A percentile compares a stretch with the other conserved stretches of the same genome.
Conservation (phyloP, 2,797 vertebrate species). For the Botia kubotai region DNA sequence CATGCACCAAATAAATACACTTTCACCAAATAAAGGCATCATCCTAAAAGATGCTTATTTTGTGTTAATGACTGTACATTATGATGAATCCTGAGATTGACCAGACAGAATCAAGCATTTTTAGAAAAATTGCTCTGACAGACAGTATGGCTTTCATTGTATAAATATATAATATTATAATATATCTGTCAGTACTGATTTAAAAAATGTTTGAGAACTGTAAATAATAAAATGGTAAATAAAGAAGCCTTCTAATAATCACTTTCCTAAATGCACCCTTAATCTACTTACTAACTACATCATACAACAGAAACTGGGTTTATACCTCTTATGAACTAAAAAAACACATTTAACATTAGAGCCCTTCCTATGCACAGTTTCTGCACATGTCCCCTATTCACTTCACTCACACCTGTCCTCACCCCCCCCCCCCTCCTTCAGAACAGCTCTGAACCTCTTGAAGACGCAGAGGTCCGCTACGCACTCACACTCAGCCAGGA, state of each 20-base stretch:
- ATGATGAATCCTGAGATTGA: too few species aligned
- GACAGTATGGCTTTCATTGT: too few species aligned
- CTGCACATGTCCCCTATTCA: constrained; percentile 40
- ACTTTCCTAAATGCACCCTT: constrained; percentile 12
- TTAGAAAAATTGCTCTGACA: too few species aligned
- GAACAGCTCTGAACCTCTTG: constrained; percentile 76
- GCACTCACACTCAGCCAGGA: constrained; percentile 93
- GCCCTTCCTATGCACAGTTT: constrained; percentile 46
- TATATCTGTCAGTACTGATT: not conserved
- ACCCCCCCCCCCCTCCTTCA: constrained; percentile 72
- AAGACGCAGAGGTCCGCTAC: constrained; percentile 90
- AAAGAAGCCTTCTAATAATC: constrained; percentile 2
- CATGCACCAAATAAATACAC: too few species aligned
- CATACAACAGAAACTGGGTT: not conserved
- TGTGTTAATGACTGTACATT: too few species aligned
- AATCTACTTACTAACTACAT: constrained; percentile 9
- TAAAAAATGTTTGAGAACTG: not conserved
- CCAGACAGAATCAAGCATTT: too few species aligned
- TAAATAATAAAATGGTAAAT: not conserved
- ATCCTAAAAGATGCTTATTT: too few species aligned
- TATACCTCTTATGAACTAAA: constrained; percentile 13
- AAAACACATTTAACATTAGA: constrained; percentile 27
- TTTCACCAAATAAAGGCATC: too few species aligned
- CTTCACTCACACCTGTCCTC: constrained; percentile 64
- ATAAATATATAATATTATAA: not conserved